Conservation (phyloP, 64 coral and sea anemone species). For the Platygyra sinensis region DNA sequence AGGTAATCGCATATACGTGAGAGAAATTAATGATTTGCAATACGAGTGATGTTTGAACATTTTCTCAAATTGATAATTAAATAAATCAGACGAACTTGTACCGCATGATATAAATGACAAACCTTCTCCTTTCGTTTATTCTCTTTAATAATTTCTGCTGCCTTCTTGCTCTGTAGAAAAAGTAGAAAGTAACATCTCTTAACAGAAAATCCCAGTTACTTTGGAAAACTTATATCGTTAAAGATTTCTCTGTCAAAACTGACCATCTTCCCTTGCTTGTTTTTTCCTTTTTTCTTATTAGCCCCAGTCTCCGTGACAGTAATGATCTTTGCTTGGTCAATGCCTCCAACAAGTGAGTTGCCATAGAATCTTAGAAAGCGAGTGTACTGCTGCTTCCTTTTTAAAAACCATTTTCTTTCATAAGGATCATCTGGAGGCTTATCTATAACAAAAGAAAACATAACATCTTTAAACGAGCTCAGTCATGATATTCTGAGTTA, state of each 20-base stretch:
- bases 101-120: background rate
- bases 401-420: background rate
- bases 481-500: no score
- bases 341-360: conserved; percentile 47
- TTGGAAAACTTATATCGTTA: no score
- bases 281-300: conserved; percentile 8
- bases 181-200: no score
- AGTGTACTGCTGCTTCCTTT: conserved; percentile 5
- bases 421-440: conserved; percentile 22
- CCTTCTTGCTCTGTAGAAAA: no score
- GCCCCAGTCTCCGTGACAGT: conserved; percentile 8
- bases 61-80: background rate
- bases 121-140: background rate
- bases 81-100: no score
- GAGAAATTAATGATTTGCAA: no score
- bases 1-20: no score
- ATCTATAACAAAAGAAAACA: conserved; percentile 20
- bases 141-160: conserved; percentile 14
- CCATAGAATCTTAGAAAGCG: conserved; percentile 39
- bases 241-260: no score
- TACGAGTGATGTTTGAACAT: no score
- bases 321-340: conserved; percentile 19
- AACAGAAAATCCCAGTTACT: no score
- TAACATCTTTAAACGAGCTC: no score
- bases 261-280: conserved; percentile 1